A percentile compares a stretch with the other conserved stretches of the same genome.
These are phyloP conservation scores for Neria commutata DNA, from an alignment of 2,888 invertebrate genomes.

Conservation along the genomic window DNA sequence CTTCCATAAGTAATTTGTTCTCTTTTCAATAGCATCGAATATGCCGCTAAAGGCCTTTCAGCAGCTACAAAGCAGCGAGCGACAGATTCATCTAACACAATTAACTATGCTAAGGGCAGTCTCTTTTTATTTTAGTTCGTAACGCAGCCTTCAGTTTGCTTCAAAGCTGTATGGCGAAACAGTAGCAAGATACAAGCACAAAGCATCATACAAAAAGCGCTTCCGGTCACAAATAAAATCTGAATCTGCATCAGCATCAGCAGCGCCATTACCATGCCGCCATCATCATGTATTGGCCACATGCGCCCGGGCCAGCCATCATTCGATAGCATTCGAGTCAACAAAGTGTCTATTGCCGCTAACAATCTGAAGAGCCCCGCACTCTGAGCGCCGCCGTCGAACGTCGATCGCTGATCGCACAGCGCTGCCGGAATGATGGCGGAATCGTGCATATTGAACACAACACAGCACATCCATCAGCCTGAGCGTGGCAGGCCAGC, in stretches of 20 bases:
- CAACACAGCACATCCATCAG: background rate
- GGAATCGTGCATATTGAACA: conserved; percentile 2
- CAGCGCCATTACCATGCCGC: background rate
- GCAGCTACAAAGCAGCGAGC: no score
- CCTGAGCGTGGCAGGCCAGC: background rate
- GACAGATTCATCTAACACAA: no score
- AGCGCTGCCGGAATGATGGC: no score
- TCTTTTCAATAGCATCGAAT: no score
- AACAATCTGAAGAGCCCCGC: background rate
- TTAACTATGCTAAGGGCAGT: no score
- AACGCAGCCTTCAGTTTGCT: no score
- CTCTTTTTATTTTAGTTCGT: no score
- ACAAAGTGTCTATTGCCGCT: background rate
- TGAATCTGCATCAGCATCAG: background rate
- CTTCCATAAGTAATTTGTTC: no score
- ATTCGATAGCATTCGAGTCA: background rate
- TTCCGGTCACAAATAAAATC: background rate
- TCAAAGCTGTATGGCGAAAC: no score
- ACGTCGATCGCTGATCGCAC: background rate
- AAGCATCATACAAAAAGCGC: background rate
- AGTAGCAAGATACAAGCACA: background rate
- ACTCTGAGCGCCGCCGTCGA: background rate
- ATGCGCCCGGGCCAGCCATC: no score
- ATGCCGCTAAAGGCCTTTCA: no score
- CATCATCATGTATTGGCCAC: no score